These are phyloP conservation scores for Desmophyllum pertusum DNA, from an alignment of 92 coral and sea anemone genomes.

Conservation along the genomic window DNA sequence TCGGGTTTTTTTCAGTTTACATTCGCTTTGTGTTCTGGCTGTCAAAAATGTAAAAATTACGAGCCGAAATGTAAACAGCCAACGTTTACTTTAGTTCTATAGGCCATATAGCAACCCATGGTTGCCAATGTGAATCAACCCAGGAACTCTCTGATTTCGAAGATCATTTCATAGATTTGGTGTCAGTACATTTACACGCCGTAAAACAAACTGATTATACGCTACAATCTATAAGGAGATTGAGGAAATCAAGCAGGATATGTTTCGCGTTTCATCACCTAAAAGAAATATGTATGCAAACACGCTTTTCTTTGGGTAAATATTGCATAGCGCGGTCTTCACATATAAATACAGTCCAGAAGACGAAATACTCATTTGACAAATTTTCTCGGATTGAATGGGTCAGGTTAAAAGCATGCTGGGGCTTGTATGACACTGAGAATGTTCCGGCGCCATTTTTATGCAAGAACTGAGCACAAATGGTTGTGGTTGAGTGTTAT, in stretches of 20 bases:
- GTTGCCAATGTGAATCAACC: neutral
- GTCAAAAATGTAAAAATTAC: neutral
- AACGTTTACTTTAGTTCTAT: neutral
- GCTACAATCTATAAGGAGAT: neutral
- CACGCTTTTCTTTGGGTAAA: constrained; percentile 14
- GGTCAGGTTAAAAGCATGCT: too few species aligned
- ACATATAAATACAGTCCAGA: neutral
- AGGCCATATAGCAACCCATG: neutral
- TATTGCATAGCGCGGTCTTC: constrained; percentile 2
- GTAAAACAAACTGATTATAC: neutral
- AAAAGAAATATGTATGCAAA: constrained; percentile 29
- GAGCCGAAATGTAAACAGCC: constrained; percentile 8
- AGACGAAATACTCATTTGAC: neutral
- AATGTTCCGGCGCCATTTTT: neutral
- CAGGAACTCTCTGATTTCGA: neutral
- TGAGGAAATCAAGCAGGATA: constrained; percentile 9
- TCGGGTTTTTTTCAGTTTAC: neutral
- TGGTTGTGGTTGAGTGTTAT: neutral
- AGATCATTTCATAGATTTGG: neutral
- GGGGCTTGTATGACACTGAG: too few species aligned
- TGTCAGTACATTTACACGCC: neutral
- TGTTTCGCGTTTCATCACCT: neutral
- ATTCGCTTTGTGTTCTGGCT: neutral
- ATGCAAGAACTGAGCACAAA: neutral
- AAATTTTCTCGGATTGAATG: neutral